Evolutionary conservation across 2,888 invertebrate genomes (phyloP), one percentile per base, ranked within the genome.

Genomic region (Dasypogon diadema): DNA sequence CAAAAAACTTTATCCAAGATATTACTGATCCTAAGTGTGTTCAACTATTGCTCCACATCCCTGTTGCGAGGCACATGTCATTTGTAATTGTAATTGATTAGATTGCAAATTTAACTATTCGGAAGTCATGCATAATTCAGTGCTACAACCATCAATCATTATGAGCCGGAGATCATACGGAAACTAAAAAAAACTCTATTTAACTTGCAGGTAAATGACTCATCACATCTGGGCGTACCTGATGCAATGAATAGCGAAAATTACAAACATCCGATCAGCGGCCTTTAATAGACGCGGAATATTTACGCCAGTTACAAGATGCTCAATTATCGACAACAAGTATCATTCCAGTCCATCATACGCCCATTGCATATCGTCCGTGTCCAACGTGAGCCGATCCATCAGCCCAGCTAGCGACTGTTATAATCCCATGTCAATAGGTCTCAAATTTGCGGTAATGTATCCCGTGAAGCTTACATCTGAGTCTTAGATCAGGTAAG

Each of bases 81-180:
- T 46, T 24, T 46, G 37, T n/a, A 65, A 24, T 42, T 65, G 65
- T 65, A 65, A 65, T 65, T 46, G 65, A 65, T 65, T 65, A 65
- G 48, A 65, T 65, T 65, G 65, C 65, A 65, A 65, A 65, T 65
- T 65, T 65, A 46, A 46, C 37, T 65, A 65, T 65, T 65, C 65
- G 65, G 65, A 46, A 65, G 65, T 48, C 65, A 65, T 65, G 65
- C 37, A 22, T 65, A 46, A 65, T 65, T 65, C 65, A 65, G 24
- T 1, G 14, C 16, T 42, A n/a, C 14, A 65, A 24, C 24, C 42
- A 65, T 65, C 48, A 65, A 65, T 65, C 65, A 65, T 65, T 65
- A 3, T n/a, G 8, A 14, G 24, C 24, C 10, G 18, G 22, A 2
- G n/a, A 2, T 21, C 4, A 5, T 22, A 30, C 6, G 30, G 60